Evolutionary conservation across 2,888 invertebrate species (phyloP), one percentile per base, ranked within the genome.

Genomic region (Torymus auratus): DNA sequence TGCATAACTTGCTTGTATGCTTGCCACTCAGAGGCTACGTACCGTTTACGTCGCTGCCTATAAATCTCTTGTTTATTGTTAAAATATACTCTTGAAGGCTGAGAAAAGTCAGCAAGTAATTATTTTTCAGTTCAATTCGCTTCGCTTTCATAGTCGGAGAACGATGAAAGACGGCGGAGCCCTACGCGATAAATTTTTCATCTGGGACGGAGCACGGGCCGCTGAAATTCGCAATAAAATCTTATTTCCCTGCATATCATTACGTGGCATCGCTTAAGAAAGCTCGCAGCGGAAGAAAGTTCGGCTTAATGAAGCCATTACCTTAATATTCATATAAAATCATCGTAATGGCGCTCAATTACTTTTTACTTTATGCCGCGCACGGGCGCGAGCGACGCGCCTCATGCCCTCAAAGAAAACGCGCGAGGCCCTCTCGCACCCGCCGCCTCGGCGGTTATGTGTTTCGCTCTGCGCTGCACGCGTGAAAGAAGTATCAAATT

Each of bases 401-500:
- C 52, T 60, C 65, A 52, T 64, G 58, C 53, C 61, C 61, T 17
- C 10, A 62, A 76, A 60, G 53, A 23, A 65, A 64, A 68, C 50
- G 64, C 65, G 60, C 41, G 41, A 41, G 41, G 41, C 7, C 7
- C 41, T 41, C 41, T 60, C 23, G 41, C 41, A 15, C 56, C 60
- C 14, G 14, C 14, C 56, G 17, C 14, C n/a, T 53, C 17, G 50
- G 70, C 61, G 58, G 73, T 73, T 73, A 50, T 53, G 15, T 58
- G 13, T 53, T 58, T 13, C 20, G 52, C 41, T 41, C 50, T 20
- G 20, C 2, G 20, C 58, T 56, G 61, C 15, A 72, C 62, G 15
- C 60, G 75, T 52, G 17, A 72, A 76, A 76, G 65, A 60, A 67
- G 75, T 75, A 80, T 80, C 75, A 61, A 67, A 80, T 80, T 80